phyloP scores from a whole-genome alignment of 2,888 invertebrate species.

The Yponomeuta evonymella region DNA sequence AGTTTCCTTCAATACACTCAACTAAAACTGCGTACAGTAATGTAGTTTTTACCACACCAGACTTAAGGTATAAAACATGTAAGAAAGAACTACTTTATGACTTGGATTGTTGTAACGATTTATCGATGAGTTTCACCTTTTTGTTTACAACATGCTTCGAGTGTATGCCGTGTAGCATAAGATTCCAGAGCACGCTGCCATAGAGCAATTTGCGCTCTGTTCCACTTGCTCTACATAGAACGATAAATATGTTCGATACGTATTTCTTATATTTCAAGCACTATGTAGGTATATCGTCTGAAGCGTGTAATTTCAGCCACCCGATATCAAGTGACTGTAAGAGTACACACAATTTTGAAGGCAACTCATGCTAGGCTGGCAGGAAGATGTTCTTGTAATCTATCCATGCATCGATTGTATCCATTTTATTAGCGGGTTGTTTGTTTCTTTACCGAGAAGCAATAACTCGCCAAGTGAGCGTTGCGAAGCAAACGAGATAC shows the following conservation, averaged over 20 bases:
- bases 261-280: too few relatives aligned
- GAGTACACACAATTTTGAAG: not conserved
- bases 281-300: too few relatives aligned
- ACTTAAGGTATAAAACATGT: not conserved
- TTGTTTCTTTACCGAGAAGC: not conserved
- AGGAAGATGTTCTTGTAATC: not conserved
- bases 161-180: not conserved
- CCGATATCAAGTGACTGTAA: too few relatives aligned
- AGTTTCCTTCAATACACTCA: conserved; percentile 35
- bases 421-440: not conserved
- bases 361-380: not conserved
- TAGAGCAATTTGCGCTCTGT: not conserved
- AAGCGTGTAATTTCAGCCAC: too few relatives aligned
- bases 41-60: not conserved
- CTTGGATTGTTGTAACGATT: conserved; percentile 23
- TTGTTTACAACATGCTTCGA: conserved; percentile 29
- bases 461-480: not conserved
- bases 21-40: not conserved
- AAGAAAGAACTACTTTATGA: not conserved
- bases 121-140: conserved; percentile 62
- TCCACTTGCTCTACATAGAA: not conserved
- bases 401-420: not conserved
- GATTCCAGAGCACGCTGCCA: not conserved
- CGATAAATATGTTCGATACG: too few relatives aligned
- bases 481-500: not conserved